A percentile compares a stretch with the other conserved stretches of the same genome.
Conservation (phyloP, 1,140 invertebrate species). For the Oedothorax gibbosus region DNA sequence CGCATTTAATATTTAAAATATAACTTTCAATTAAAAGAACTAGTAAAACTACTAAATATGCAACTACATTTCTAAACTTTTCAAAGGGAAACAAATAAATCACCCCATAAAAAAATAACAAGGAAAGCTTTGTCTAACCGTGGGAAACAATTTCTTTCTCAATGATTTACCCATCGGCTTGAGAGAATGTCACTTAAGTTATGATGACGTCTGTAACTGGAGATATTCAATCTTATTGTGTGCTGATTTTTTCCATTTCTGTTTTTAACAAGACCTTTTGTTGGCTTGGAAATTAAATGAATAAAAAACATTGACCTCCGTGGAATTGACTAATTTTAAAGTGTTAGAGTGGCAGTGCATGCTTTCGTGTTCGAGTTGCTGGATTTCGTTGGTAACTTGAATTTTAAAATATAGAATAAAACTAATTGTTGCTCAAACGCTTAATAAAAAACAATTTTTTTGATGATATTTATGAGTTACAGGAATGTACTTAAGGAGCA, state of each 20-base stretch:
- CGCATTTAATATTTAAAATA: too few relatives aligned
- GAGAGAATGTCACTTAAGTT: slow-evolving; percentile 12
- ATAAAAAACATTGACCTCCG: neutral
- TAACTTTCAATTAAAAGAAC: too few relatives aligned
- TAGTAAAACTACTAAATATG: too few relatives aligned
- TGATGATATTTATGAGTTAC: neutral
- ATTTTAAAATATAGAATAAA: neutral
- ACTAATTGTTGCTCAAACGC: neutral
- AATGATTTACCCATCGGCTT: too few relatives aligned
- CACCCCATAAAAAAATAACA: too few relatives aligned
- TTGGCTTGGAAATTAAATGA: neutral
- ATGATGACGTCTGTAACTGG: slow-evolving; percentile 22
- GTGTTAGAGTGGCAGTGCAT: neutral
- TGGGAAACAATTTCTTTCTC: too few relatives aligned
- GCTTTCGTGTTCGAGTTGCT: neutral
- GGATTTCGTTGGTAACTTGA: neutral
- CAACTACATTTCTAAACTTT: too few relatives aligned
- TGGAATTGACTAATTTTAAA: too few relatives aligned
- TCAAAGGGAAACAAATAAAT: too few relatives aligned
- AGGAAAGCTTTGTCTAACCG: too few relatives aligned
- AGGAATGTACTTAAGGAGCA: neutral
- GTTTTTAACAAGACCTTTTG: neutral
- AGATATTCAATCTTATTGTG: neutral
- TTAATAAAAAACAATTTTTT: neutral
- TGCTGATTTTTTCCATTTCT: neutral